Evolutionary conservation across 1,140 invertebrate species (phyloP), one percentile per base, ranked within the genome.

Genomic region (Metaphire vulgaris): DNA sequence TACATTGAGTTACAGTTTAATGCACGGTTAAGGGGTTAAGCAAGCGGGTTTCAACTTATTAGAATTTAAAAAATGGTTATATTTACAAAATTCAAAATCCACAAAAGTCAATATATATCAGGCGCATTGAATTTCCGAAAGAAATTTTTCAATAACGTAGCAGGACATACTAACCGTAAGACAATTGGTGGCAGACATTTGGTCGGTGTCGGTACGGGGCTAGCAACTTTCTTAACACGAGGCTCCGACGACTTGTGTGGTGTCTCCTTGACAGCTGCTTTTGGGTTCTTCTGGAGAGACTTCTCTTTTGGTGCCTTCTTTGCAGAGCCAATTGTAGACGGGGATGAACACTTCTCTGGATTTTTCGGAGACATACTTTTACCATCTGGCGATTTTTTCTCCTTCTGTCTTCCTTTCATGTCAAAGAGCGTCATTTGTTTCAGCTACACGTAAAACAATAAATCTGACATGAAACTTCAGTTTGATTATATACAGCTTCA

Each of bases 361-460:
- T 80, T 80, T 76, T 80, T 81, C 74, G 78, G 16, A 2, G 74
- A 75, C 31, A 21, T 56, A 6, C 41, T 56, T 6, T 56, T 21
- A 32, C 65, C 30, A 31, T n/a, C n/a, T n/a, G n/a, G n/a, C n/a
- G n/a, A n/a, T n/a, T n/a, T n/a, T n/a, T 30, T 14, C 2, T 74
- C 33, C 32, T 80, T 81, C 74, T 82, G 83, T 71, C 85, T 83
- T 34, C 79, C 81, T 26, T 82, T 81, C 64, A 85, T 77, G 21
- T 86, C 84, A 56, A 84, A 79, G 66, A 86, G 77, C 14, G 85
- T 86, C 80, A 83, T 83, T 74, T 86, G 85, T 76, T 86, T 86
- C 80, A 85, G 79, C 33, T 81, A 77, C 81, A 83, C 64, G 14
- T 73, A 79, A 76, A 72, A 78, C 0, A 78, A 21, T 67, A 65